Conservation (phyloP, 2,888 invertebrate genomes). For the Eueremaeus valkanovi region DNA sequence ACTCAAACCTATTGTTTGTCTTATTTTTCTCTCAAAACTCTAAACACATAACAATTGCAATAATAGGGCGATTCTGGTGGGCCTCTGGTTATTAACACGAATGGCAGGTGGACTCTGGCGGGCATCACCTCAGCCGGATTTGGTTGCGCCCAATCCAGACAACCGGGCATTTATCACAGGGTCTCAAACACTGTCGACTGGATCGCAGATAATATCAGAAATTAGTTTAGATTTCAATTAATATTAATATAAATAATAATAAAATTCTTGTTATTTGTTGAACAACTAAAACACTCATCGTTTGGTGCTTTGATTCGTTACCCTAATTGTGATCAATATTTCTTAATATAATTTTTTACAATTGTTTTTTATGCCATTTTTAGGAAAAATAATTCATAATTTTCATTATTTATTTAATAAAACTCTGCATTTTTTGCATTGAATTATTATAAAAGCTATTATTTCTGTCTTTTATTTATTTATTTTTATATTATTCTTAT, state of each 20-base stretch:
- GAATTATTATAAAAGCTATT: neutral
- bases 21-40: too few relatives aligned
- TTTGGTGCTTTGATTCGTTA: neutral
- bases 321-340: neutral
- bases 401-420: constrained; percentile 33
- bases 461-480: neutral
- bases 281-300: neutral
- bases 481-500: neutral
- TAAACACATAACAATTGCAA: constrained; percentile 39
- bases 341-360: neutral
- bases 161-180: constrained; percentile 81
- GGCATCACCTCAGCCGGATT: constrained; percentile 82
- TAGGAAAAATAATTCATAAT: neutral
- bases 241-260: neutral
- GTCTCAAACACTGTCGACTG: constrained; percentile 55
- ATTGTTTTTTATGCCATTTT: constrained; percentile 23
- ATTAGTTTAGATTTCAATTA: too few relatives aligned
- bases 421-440: constrained; percentile 15
- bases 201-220: constrained; percentile 43
- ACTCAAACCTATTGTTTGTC: neutral
- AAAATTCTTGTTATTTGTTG: neutral
- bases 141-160: constrained; percentile 77
- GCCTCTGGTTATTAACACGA: constrained; percentile 64
- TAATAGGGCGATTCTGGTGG: constrained; percentile 72
- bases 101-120: constrained; percentile 68